Evolutionary conservation across 2,113 vertebrate genomes (phyloP), one percentile per base, ranked within the genome.

Genomic region (rat (Rattus norvegicus)): DNA sequence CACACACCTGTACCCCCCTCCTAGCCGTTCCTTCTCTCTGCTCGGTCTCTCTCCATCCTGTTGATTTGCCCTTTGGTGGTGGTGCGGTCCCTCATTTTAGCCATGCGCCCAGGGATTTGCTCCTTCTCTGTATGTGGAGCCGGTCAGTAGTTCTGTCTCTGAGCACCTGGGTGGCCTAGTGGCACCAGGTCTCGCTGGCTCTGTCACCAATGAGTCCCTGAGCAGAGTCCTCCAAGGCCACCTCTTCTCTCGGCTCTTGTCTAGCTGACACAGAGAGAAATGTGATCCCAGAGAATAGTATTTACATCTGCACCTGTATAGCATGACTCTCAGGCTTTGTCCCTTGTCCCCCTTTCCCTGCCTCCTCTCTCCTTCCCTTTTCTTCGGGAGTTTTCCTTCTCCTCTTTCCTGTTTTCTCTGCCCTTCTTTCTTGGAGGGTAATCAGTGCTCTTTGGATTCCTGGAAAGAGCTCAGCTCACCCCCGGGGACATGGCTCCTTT

Each of bases 11-110:
- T 0, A 7, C 1, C 76, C 81, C 73, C 26, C 0, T 2, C 36
- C 2, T 36, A 22, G 59, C 91, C 36, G 10, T 7, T 0, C 14
- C 72, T 28, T 14, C 9, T 8, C 43, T 94, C 30, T n/a, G 63
- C 91, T 79, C 90, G 16, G 4, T 65, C 63, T 96, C 90, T 39
- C 87, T 84, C 73, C 33, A 5, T 88, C 43, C 77, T 90, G 9
- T 75, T 65, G 17, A 10, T 76, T 81, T 90, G 61, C 79, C 88
- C 0, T 59, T 20, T 4, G 24, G 3, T 22, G 54, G 54, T 2
- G 61, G 63, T 73, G 30, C 43, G 43, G 13, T 26, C 17, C 87
- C 56, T 91, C 3, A 0, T 65, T 83, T 75, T 61, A 67, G 65
- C 72, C 54, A 52, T 1, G 49, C 2, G 17, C 39, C 30, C 26